Evolutionary conservation across 2,888 invertebrate species (phyloP).

Genomic region (Hoplodrina blanda): DNA sequence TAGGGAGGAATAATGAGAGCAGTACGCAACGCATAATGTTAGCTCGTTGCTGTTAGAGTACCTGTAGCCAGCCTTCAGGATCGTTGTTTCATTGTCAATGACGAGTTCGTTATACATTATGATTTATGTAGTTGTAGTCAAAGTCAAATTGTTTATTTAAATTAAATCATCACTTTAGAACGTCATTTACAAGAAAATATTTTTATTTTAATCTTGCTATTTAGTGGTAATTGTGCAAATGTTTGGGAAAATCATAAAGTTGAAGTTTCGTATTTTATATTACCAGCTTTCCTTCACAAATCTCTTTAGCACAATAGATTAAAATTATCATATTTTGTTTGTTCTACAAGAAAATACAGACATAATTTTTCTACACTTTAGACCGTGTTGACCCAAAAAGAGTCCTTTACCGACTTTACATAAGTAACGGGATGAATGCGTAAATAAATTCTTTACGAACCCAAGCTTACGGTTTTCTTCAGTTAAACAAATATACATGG

Average conservation of each 20-base stretch:
- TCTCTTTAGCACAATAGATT: neutral
- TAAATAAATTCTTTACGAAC: constrained; percentile 53
- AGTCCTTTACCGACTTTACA: constrained; percentile 43
- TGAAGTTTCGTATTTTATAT: neutral
- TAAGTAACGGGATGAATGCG: constrained; percentile 49
- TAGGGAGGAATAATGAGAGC: constrained; percentile 63
- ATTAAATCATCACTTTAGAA: too few species aligned
- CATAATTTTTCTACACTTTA: constrained; percentile 33
- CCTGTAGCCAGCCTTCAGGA: constrained; percentile 27
- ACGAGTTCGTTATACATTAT: constrained; percentile 17
- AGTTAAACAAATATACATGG: constrained; percentile 55
- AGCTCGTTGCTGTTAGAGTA: constrained; percentile 59
- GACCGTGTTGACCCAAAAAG: constrained; percentile 28
- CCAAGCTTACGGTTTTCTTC: constrained; percentile 49
- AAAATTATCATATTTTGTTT: constrained; percentile 11
- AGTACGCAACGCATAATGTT: constrained; percentile 61
- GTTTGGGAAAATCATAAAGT: neutral
- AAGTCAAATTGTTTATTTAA: too few species aligned
- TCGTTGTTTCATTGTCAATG: constrained; percentile 38
- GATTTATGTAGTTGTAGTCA: neutral
- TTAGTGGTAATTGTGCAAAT: too few species aligned
- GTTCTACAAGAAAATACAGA: constrained; percentile 18
- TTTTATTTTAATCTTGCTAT: too few species aligned
- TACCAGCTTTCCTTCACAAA: neutral
- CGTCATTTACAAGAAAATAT: too few species aligned